Conservation (phyloP, 2,888 invertebrate species). For the Molorchus minor region DNA sequence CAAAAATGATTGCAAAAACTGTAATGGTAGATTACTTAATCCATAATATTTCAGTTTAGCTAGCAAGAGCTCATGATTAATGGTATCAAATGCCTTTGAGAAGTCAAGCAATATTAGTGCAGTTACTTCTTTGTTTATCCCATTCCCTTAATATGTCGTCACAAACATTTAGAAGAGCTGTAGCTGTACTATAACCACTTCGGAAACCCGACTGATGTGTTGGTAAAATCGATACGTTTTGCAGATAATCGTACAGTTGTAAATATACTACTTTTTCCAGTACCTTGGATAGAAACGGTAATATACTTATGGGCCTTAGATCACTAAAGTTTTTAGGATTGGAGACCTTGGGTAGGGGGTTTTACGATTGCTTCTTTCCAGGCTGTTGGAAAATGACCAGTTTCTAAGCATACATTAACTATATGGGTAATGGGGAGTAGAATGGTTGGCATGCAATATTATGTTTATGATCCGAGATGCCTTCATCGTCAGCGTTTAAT, state of each 20-base stretch:
- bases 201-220: neutral
- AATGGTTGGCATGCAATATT: neutral
- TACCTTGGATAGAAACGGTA: slow-evolving; percentile 3
- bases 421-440: neutral
- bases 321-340: slow-evolving; percentile 1
- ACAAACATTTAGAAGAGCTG: neutral
- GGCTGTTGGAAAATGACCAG: neutral
- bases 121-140: neutral
- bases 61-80: neutral
- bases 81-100: slow-evolving; percentile 12
- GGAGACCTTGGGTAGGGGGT: slow-evolving; percentile 2
- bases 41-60: neutral
- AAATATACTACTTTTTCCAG: slow-evolving; percentile 14
- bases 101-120: slow-evolving; percentile 1
- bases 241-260: slow-evolving; percentile 1
- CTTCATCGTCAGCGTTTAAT: neutral
- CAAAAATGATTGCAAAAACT: neutral
- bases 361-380: slow-evolving; percentile 11
- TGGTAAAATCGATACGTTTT: neutral
- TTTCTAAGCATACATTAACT: slow-evolving; percentile 9
- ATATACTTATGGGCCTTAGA: slow-evolving; percentile 10
- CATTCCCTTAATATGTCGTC: neutral
- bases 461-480: neutral
- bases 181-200: neutral
- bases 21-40: neutral